Evolutionary conservation across 2,797 vertebrate genomes (phyloP), one percentile per base, ranked within the genome.

Genomic region (Menidia menidia): DNA sequence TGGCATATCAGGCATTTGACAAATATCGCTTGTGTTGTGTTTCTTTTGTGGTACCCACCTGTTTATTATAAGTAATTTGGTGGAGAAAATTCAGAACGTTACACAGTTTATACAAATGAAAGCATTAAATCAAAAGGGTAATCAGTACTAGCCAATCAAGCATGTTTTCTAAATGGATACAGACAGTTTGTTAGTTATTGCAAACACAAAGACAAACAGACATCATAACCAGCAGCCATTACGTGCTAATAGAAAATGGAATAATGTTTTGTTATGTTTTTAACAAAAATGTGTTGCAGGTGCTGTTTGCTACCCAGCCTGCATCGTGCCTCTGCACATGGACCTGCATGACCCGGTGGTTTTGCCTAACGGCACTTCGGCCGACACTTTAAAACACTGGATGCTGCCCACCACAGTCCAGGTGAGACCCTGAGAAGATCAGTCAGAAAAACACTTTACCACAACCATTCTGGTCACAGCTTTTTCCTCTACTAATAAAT

Each of bases 321-420:
- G 98, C 73, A 12, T 95, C 45, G 90, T 95, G 65, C 93, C 95
- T 71, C 84, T 89, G 45, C 88, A 90, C 72, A 84, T 88, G 88
- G 88, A 89, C 72, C 94, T 95, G 57, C 96, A 89, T 11, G 97
- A 99, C 70, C 95, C 97, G 0, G 97, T 96, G 74, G 89, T 95
- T 19, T 90, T 99, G 77, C 93, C 96, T 0, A 92, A 87, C 65
- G 95, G 94, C 1, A 64, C 96, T 33, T 95, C 95, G 62, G 87
- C 92, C 14, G 95, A 96, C 66, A 94, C 94, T 0, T 84, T 98
- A 88, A 94, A 96, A 68, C 95, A 99, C 91, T 95, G 95, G 93
- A 94, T 97, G 93, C 89, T 95, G 48, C 96, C 97, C 65, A 88
- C 88, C 69, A 94, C 85, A 81, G 94, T 98, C 71, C 90, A 97